These are phyloP conservation scores for Ispidina picta DNA, from an alignment of 2,797 vertebrate genomes.

Conservation along the genomic window DNA sequence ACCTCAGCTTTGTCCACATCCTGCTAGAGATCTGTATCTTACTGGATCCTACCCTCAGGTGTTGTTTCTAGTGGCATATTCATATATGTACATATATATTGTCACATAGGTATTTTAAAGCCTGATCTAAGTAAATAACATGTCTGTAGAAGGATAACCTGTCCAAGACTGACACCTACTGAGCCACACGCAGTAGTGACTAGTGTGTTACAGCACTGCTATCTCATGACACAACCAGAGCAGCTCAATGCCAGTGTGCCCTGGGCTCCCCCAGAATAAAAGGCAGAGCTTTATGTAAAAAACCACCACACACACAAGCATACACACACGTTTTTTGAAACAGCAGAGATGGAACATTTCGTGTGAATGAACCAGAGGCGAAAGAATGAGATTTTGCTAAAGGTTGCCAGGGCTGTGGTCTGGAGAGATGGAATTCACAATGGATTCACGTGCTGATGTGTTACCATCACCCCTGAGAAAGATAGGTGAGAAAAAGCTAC, in stretches of 20 bases:
- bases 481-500: background rate
- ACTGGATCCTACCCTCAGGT: too few species aligned
- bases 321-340: background rate
- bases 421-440: background rate
- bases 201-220: background rate
- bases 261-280: background rate
- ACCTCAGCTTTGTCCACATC: background rate
- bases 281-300: background rate
- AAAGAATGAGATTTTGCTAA: background rate
- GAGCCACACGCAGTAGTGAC: background rate
- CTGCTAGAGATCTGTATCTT: fast-evolving
- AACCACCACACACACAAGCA: background rate
- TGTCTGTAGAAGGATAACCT: background rate
- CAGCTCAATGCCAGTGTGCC: fast-evolving
- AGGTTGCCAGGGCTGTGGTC: background rate
- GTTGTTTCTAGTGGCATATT: background rate
- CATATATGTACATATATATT: fast-evolving
- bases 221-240: fast-evolving
- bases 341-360: background rate
- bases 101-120: background rate
- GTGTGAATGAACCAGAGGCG: background rate
- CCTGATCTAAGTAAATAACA: background rate
- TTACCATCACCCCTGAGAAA: background rate
- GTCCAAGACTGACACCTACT: background rate
- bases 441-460: background rate